These are phyloP conservation scores for Lithophane socia DNA, from an alignment of 2,888 invertebrate genomes.

Conservation along the genomic window DNA sequence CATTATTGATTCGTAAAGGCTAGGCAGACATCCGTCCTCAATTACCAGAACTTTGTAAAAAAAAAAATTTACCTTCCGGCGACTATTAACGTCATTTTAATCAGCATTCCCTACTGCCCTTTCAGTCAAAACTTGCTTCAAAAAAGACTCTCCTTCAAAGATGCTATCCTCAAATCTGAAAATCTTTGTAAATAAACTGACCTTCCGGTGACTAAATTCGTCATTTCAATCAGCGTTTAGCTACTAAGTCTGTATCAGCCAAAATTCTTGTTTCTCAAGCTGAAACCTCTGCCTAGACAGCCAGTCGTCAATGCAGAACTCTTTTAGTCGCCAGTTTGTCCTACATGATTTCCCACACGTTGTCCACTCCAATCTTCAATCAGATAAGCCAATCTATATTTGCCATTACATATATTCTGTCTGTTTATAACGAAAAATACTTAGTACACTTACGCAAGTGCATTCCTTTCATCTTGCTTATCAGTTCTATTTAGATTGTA, in stretches of 20 bases:
- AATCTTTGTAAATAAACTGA: background rate
- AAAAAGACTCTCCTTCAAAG: too few species aligned
- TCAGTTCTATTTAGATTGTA: constrained; percentile 64
- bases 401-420: constrained; percentile 37
- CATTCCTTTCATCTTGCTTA: constrained; percentile 68
- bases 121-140: too few species aligned
- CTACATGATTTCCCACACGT: constrained; percentile 65
- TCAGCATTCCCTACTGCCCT: too few species aligned
- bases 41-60: background rate
- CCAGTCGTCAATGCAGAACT: background rate
- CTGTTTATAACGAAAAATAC: constrained; percentile 46
- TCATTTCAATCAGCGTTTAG: background rate
- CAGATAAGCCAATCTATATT: constrained; percentile 63
- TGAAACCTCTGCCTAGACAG: background rate
- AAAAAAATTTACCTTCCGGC: background rate
- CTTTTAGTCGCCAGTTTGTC: constrained; percentile 1
- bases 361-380: constrained; percentile 51
- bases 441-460: constrained; percentile 61
- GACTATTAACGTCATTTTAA: background rate
- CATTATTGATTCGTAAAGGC: background rate
- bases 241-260: background rate
- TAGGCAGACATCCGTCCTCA: background rate
- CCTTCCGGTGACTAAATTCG: background rate
- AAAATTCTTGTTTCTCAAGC: background rate
- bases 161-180: too few species aligned